Percentiles rank a stretch among this genome's conserved stretches.
phyloP scores from a whole-genome alignment of 1,140 invertebrate species.

The Protaetia brevitarsis region DNA sequence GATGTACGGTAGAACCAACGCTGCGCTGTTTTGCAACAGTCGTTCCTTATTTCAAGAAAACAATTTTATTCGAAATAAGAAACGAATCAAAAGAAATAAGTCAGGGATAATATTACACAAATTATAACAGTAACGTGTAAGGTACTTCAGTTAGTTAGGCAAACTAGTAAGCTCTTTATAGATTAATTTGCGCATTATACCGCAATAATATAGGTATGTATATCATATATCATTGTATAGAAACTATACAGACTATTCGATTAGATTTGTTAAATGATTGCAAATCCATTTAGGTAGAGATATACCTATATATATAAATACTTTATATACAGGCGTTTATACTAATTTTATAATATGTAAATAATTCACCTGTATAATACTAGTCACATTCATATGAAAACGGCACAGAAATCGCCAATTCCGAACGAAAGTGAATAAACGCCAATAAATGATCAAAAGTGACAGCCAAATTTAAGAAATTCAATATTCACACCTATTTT shows the following conservation, averaged over 20 bases:
- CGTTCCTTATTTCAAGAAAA: too few species aligned
- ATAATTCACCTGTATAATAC: neutral
- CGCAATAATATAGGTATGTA: conserved; percentile 19
- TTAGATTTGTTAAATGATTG: conserved; percentile 9
- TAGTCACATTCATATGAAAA: neutral
- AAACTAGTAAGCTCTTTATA: conserved; percentile 26
- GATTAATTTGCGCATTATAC: conserved; percentile 20
- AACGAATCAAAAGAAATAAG: too few species aligned
- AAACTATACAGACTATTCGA: conserved; percentile 6
- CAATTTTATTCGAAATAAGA: too few species aligned
- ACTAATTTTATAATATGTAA: neutral
- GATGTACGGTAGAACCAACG: too few species aligned
- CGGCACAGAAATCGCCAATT: too few species aligned
- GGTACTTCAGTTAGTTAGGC: conserved; percentile 25
- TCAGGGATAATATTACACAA: too few species aligned
- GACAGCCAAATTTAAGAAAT: too few species aligned
- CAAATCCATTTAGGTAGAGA: neutral
- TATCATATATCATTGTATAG: conserved; percentile 4
- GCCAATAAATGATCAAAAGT: too few species aligned
- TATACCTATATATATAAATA: neutral
- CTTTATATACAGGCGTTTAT: neutral
- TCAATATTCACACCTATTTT: too few species aligned
- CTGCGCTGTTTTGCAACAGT: too few species aligned
- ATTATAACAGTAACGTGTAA: conserved; percentile 8
- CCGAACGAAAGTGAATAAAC: too few species aligned